phyloP scores from a whole-genome alignment of 1,140 invertebrate species.

The Hylyphantes graminicola region DNA sequence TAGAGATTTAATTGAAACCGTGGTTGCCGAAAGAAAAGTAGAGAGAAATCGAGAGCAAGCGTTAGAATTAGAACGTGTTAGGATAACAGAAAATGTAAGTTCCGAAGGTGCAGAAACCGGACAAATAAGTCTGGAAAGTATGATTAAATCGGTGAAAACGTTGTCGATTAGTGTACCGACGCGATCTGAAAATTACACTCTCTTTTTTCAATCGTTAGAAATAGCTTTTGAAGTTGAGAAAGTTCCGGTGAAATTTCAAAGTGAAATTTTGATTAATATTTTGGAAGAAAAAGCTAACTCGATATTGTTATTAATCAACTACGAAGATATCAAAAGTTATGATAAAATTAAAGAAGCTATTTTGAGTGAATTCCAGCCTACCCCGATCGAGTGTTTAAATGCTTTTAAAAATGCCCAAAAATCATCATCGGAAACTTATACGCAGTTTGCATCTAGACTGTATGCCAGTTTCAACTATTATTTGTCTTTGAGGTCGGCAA shows the following conservation, averaged over 20 bases:
- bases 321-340: conserved; percentile 7
- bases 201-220: conserved; percentile 11
- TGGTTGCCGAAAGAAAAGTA: neutral
- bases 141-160: neutral
- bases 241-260: neutral
- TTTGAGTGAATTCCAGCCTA: conserved; percentile 10
- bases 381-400: neutral
- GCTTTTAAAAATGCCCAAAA: neutral
- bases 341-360: conserved; percentile 2
- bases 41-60: neutral
- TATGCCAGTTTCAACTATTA: too few relatives aligned
- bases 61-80: neutral
- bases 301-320: neutral
- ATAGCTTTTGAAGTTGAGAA: neutral
- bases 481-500: too few relatives aligned
- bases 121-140: neutral
- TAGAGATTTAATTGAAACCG: neutral
- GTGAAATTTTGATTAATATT: conserved; percentile 14
- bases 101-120: neutral
- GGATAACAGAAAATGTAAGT: neutral
- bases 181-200: neutral
- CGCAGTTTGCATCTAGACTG: too few relatives aligned
- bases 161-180: neutral
- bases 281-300: conserved; percentile 2
- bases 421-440: too few relatives aligned